Evolutionary conservation across 2,888 invertebrate genomes (phyloP).

Genomic region (Cosmorhoe ocellata): DNA sequence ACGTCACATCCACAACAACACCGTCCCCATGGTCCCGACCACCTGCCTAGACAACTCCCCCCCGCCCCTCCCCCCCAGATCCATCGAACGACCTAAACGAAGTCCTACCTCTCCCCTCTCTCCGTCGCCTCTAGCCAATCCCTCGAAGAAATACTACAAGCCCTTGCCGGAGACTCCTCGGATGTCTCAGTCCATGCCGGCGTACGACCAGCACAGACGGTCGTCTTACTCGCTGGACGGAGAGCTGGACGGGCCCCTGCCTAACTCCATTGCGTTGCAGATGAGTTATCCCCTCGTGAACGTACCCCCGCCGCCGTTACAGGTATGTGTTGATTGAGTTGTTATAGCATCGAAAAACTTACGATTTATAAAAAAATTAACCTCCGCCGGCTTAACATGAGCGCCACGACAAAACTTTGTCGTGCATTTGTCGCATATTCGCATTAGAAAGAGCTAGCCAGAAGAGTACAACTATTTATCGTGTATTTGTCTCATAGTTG

Average conservation of each 20-base stretch:
- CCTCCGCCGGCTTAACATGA: too few species aligned
- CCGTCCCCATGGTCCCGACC: slow-evolving; percentile 67
- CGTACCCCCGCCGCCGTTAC: slow-evolving; percentile 74
- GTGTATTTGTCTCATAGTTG: too few species aligned
- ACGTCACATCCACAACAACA: slow-evolving; percentile 57
- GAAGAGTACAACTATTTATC: too few species aligned
- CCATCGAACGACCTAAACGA: slow-evolving; percentile 56
- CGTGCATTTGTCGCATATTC: too few species aligned
- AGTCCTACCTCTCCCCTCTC: slow-evolving; percentile 34
- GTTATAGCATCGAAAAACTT: slow-evolving; percentile 8
- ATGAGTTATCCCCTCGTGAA: slow-evolving; percentile 85
- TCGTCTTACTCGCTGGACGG: slow-evolving; percentile 72
- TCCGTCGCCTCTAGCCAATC: slow-evolving; percentile 7
- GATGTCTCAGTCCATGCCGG: slow-evolving; percentile 65
- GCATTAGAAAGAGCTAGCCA: too few species aligned
- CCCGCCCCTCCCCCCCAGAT: slow-evolving; percentile 64
- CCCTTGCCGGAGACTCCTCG: slow-evolving; percentile 42
- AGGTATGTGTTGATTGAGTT: slow-evolving; percentile 50
- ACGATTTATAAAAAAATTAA: too few species aligned
- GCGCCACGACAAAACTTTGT: too few species aligned
- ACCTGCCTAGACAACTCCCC: slow-evolving; percentile 72
- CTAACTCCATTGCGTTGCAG: slow-evolving; percentile 85
- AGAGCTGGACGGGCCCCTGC: slow-evolving; percentile 68
- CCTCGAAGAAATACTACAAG: slow-evolving; percentile 43
- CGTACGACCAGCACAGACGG: slow-evolving; percentile 49